Evolutionary conservation across 1,140 invertebrate genomes (phyloP), one percentile per base, ranked within the genome.

Genomic region (Drosophila tropicalis): DNA sequence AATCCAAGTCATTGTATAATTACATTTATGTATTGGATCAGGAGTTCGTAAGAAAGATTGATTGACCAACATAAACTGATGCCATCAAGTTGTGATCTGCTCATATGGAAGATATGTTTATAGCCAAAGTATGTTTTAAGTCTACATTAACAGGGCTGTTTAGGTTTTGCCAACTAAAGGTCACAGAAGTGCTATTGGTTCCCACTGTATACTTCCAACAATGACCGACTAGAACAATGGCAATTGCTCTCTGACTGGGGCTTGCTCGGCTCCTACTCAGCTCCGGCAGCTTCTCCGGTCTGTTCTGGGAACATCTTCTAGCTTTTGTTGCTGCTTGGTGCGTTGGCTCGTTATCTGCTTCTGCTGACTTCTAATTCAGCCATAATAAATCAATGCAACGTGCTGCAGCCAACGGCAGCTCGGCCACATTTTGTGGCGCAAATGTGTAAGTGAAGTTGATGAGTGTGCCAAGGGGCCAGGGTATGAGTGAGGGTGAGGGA

Each of bases 321-420:
- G 6, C 22, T 19, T 56, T 61, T 29, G 51, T 29, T 36, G 72
- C 58, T 55, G 51, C 32, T 73, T 82, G 61, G 64, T 76, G 36
- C 17, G 44, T 7, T 51, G 68, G 70, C 84, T 87, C 84, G 84
- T 89, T 89, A 89, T 89, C 84, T 89, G 85, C 77, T 81, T 89
- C 84, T 89, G 85, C 80, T 81, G 84, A 89, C 84, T 89, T 89
- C 84, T 89, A 89, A 89, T 89, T 89, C 84, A 89, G 84, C 73
- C 80, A 72, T 74, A 84, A 89, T 89, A 89, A 89, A 89, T 89
- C 84, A 89, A 89, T 89, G 84, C 84, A 89, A 89, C 84, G 84
- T 89, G 84, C 84, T 89, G 84, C 84, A 7, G 51, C 6, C 41
- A 73, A 63, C 71, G 65, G 65, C 74, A 69, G 66, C 51, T 13